Evolutionary conservation across 2,888 invertebrate genomes (phyloP).

Genomic region (Drosophila imparisetae): DNA sequence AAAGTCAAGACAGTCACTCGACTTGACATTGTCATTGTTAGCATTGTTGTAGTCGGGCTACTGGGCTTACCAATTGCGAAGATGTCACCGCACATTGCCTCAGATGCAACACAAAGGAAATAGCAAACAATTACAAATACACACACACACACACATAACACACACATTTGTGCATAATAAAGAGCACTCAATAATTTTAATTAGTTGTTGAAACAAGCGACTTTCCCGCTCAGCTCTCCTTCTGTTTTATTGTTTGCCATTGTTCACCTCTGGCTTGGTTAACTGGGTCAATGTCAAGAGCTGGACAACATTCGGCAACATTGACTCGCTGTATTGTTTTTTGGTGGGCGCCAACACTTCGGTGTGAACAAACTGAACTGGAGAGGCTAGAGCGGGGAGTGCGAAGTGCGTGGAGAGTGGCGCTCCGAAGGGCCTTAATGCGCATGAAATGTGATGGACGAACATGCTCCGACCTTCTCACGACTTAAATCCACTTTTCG

Average conservation of each 20-base stretch:
- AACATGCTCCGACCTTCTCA: constrained; percentile 58
- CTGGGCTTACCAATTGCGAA: constrained; percentile 25
- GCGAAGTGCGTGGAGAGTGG: constrained; percentile 2
- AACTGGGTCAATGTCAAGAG: constrained; percentile 77
- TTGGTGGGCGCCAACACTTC: constrained; percentile 61
- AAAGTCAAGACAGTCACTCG: constrained; percentile 46
- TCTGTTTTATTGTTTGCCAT: constrained; percentile 20
- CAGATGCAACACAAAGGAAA: constrained; percentile 48
- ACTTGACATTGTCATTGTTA: constrained; percentile 23
- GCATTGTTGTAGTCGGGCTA: constrained; percentile 27
- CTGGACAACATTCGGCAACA: constrained; percentile 29
- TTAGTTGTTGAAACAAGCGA: constrained; percentile 70
- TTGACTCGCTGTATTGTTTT: constrained; percentile 34
- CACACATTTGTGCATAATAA: constrained; percentile 47
- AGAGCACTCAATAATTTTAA: constrained; percentile 63
- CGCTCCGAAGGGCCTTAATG: constrained; percentile 38
- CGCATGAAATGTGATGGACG: constrained; percentile 18
- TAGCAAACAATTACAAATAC: background rate
- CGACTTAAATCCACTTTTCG: constrained; percentile 41
- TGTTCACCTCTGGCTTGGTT: constrained; percentile 30
- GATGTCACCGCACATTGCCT: constrained; percentile 60
- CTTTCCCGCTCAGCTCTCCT: constrained; percentile 18
- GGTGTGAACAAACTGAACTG: constrained; percentile 47
- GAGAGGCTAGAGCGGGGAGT: constrained; percentile 10
- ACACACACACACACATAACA: constrained; percentile 7